Evolutionary conservation across 1,140 invertebrate genomes (phyloP), one percentile per base, ranked within the genome.

Genomic region (Chironomus tepperi): DNA sequence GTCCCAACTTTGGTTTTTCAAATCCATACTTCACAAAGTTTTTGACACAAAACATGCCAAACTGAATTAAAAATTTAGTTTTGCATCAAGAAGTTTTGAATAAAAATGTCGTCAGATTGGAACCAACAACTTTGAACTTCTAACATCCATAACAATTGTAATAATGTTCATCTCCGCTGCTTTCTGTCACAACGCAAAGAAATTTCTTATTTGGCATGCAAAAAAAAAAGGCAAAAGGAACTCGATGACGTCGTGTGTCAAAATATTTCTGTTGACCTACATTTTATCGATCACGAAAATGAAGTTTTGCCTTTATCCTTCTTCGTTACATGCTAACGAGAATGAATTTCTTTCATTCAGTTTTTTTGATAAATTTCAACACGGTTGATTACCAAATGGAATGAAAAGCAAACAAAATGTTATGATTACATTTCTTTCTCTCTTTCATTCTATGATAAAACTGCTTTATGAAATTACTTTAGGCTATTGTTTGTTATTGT

Each of bases 231-330:
- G 47, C 47, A 15, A 57, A 57, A 57, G 18, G 19, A 70, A 70
- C 16, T 70, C 47, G 65, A 70, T 70, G 65, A 70, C 65, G 65
- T 70, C 2, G 8, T 19, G n/a, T 21, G 65, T 70, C 65, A 70
- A 70, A 70, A 70, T 70, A 70, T 18, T 19, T 70, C 18, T 70
- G 65, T 21, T 70, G 65, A 70, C 65, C 65, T 21, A 70, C 65
- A 70, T 70, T 70, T 70, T 21, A 70, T 70, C 65, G 65, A 70
- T 70, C 16, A 70, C 47, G 47, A 57, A 57, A 57, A 57, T n/a
- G 12, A n/a, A n/a, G 12, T 15, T 57, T 15, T n/a, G 7, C 5
- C 47, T n/a, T 15, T 15, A n/a, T 57, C 47, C 47, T 57, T 57
- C 47, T 57, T n/a, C 15, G 47, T 57, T 57, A 57, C 47, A 57